These are phyloP conservation scores for Baryphthengus martii DNA, from an alignment of 2,113 vertebrate genomes.

Conservation along the genomic window DNA sequence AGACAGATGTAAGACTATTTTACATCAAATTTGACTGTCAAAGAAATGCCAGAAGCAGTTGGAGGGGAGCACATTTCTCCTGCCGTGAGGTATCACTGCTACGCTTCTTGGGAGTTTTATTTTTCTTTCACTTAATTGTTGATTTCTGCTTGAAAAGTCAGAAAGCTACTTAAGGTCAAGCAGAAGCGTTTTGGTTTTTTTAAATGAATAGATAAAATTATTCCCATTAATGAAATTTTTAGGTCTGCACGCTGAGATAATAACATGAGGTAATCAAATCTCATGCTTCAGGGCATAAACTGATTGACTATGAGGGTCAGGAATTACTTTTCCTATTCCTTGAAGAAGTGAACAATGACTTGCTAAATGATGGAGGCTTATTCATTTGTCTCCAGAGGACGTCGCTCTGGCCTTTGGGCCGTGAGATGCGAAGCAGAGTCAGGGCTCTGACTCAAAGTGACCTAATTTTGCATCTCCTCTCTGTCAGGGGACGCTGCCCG, in stretches of 20 bases:
- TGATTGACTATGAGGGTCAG: constrained; percentile 26
- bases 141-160: constrained; percentile 36
- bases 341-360: background rate
- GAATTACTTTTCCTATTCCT: background rate
- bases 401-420: rapidly evolving
- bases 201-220: constrained; percentile 29
- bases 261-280: constrained; percentile 49
- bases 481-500: rapidly evolving
- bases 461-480: background rate
- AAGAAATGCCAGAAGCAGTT: background rate
- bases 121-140: background rate
- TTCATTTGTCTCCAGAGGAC: background rate
- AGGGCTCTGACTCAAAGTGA: rapidly evolving
- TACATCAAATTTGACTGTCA: background rate
- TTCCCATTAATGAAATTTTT: constrained; percentile 42
- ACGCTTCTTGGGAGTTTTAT: background rate
- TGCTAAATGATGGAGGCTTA: background rate
- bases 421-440: rapidly evolving
- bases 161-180: constrained; percentile 24
- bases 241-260: constrained; percentile 35
- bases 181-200: background rate
- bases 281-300: constrained; percentile 48
- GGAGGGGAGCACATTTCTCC: background rate
- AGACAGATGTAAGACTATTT: background rate
- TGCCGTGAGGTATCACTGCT: background rate